Evolutionary conservation across 2,888 invertebrate genomes (phyloP).

Genomic region (Athalia circularis): DNA sequence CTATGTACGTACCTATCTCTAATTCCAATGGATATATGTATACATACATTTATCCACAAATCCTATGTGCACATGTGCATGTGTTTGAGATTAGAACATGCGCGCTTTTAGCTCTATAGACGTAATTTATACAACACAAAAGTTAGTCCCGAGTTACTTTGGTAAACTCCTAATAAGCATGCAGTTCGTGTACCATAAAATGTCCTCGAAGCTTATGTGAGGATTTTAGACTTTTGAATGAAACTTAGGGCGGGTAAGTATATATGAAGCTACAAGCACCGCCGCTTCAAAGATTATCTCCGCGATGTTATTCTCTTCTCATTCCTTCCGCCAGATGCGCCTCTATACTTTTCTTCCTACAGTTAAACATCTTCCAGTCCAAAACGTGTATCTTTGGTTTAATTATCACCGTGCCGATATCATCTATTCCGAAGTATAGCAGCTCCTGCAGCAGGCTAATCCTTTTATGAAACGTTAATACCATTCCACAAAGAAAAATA

Average conservation of each 20-base stretch:
- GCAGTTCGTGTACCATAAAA: conserved; percentile 11
- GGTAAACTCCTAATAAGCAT: conserved; percentile 20
- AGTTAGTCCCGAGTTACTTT: background rate
- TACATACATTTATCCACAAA: no score
- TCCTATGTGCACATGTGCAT: no score
- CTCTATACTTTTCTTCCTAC: background rate
- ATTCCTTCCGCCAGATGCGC: background rate
- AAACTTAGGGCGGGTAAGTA: conserved; percentile 5
- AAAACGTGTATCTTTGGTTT: no score
- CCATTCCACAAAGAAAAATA: no score
- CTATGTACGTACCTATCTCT: no score
- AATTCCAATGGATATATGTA: no score
- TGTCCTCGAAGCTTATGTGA: conserved; percentile 15
- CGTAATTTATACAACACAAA: background rate
- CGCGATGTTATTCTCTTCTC: background rate
- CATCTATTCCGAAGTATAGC: no score
- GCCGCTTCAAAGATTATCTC: conserved; percentile 24
- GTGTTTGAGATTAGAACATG: background rate
- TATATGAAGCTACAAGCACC: conserved; percentile 15
- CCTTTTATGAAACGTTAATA: no score
- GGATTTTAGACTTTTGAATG: conserved; percentile 37
- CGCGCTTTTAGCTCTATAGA: background rate
- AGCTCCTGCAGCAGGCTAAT: no score
- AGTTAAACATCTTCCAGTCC: background rate
- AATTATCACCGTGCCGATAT: no score